Evolutionary conservation across 2,113 vertebrate species (phyloP).

Genomic region (Atrichornis clamosus): DNA sequence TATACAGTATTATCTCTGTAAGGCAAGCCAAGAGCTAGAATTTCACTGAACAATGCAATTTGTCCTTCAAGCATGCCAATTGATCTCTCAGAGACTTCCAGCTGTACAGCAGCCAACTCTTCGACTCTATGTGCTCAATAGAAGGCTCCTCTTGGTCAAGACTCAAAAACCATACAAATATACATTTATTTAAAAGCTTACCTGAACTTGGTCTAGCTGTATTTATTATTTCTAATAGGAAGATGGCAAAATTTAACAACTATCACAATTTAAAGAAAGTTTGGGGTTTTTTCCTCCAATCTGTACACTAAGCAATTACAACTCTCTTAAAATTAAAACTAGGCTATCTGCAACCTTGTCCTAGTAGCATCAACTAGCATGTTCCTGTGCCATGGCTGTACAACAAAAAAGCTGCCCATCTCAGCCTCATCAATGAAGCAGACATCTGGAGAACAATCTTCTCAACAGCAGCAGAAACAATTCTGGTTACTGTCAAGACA

Average conservation of each 20-base stretch:
- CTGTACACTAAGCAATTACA: neutral
- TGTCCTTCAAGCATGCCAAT: neutral
- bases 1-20: neutral
- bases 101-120: slow-evolving; percentile 2
- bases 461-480: neutral
- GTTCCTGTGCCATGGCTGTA: neutral
- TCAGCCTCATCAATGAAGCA: neutral
- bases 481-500: neutral
- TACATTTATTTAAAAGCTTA: neutral
- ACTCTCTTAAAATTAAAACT: neutral
- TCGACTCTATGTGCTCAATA: neutral
- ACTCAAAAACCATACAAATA: neutral
- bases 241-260: neutral
- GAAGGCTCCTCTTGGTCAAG: neutral
- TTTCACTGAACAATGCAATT: slow-evolving; percentile 10
- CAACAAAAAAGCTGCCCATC: neutral
- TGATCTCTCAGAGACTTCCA: neutral
- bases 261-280: neutral
- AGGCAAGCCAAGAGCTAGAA: slow-evolving; percentile 11
- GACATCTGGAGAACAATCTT: neutral
- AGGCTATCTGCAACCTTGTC: neutral
- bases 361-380: neutral
- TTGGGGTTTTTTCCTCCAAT: neutral
- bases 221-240: neutral
- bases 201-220: neutral